Evolutionary conservation across 2,888 invertebrate species (phyloP), one percentile per base, ranked within the genome.

Genomic region (Calameuta idolon): DNA sequence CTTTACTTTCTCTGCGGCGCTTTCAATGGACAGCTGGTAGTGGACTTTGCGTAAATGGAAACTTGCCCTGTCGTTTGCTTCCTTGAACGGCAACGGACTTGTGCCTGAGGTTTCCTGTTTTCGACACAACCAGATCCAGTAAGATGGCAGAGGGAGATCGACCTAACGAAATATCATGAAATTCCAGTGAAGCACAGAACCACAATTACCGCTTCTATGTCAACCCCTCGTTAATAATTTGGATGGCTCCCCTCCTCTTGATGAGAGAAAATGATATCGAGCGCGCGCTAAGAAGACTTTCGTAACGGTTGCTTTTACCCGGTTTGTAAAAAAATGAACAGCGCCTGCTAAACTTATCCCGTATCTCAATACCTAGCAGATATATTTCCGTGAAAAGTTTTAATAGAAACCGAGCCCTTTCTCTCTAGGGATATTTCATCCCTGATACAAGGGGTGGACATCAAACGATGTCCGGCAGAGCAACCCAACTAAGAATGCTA

Each of bases 381-480:
- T 4, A 71, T 71, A 34, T 71, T 71, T 71, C 31, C 31, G 30
- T 34, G 34, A 55, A 76, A 82, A 82, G 80, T 85, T 84, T 85
- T 85, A 85, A 86, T 83, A 85, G 83, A 85, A 85, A 85, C 80
- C 81, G 81, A 80, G 80, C 76, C 78, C 76, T 73, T 68, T 30
- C 35, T 68, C 77, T 75, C 77, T 75, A 74, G 68, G 30, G 84
- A 84, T 82, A 84, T 83, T 86, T 83, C 82, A 82, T 87, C 85
- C 85, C 86, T 84, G 83, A 77, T 73, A 76, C 69, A 78, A 85
- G 83, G 85, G 86, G 83, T 81, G 84, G 78, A 75, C 73, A 23
- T 55, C 75, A 37, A 31, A 33, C 77, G 75, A 76, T 69, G 71
- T 71, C 71, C 71, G 71, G 71, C 31, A 81, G 81, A 77, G 79